Evolutionary conservation across 1,140 invertebrate species (phyloP).

Genomic region (Drosophila suzukii): DNA sequence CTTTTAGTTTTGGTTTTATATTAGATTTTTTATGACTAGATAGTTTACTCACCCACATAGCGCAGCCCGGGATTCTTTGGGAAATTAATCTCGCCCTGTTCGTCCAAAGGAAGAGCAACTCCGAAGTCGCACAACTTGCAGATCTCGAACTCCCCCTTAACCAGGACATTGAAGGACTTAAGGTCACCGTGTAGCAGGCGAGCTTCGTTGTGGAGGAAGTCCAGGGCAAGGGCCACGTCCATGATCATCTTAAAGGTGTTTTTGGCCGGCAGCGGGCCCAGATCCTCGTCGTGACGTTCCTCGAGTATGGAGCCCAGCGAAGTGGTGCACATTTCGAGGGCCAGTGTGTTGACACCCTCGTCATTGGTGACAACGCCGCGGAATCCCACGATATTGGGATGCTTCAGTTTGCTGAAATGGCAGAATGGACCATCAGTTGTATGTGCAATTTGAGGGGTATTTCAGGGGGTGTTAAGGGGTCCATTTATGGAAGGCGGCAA

Average conservation of each 20-base stretch:
- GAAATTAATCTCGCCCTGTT: constrained; percentile 87
- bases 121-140: constrained; percentile 95
- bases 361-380: constrained; percentile 87
- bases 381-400: constrained; percentile 94
- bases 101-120: constrained; percentile 89
- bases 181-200: constrained; percentile 92
- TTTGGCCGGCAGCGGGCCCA: constrained; percentile 87
- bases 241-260: constrained; percentile 87
- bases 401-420: constrained; percentile 88
- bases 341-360: constrained; percentile 88
- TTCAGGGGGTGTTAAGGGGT: not conserved
- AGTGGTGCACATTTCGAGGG: constrained; percentile 89
- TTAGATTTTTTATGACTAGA: not conserved
- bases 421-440: not conserved
- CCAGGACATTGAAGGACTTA: constrained; percentile 93
- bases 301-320: constrained; percentile 91
- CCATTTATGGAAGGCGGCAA: not conserved
- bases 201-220: constrained; percentile 91
- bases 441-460: not conserved
- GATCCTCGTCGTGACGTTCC: constrained; percentile 86
- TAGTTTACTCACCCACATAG: constrained; percentile 85
- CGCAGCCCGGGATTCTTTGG: constrained; percentile 83
- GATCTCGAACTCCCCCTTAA: constrained; percentile 89
- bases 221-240: constrained; percentile 89
- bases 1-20: too few relatives aligned